Percentiles rank a stretch among this genome's conserved stretches.
Conservation (phyloP, 2,888 invertebrate genomes). For the Thumatha senex region DNA sequence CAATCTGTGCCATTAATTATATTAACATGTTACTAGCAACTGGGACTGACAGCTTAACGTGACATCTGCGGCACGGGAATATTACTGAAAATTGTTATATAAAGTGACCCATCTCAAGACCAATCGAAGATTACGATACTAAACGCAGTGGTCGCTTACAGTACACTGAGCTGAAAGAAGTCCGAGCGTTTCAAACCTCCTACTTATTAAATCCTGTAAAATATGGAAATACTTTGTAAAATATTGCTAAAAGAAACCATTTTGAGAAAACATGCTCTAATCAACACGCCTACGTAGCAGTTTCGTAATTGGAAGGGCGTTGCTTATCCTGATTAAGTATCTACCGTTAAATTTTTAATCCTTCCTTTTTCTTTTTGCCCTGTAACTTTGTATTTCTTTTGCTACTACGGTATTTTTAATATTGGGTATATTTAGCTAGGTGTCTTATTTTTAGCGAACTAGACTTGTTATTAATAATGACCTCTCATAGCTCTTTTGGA, state of each 20-base stretch:
- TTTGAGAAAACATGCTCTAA: conserved; percentile 7
- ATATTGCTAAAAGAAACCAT: conserved; percentile 4
- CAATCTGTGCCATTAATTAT: too few species aligned
- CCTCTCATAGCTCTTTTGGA: too few species aligned
- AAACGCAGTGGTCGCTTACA: too few species aligned
- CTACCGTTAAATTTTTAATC: conserved; percentile 6
- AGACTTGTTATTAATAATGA: too few species aligned
- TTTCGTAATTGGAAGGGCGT: not conserved
- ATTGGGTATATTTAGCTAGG: not conserved
- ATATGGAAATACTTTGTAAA: not conserved
- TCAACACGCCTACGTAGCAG: conserved; percentile 6
- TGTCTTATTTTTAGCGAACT: not conserved
- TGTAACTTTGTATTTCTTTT: not conserved
- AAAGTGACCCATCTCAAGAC: too few species aligned
- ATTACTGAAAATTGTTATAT: too few species aligned
- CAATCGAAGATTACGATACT: too few species aligned
- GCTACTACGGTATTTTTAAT: not conserved
- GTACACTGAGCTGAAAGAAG: conserved; percentile 15
- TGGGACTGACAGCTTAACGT: too few species aligned
- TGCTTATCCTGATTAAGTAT: conserved; percentile 8
- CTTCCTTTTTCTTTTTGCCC: not conserved
- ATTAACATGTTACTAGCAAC: too few species aligned
- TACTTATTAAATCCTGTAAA: too few species aligned
- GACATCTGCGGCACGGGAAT: too few species aligned
- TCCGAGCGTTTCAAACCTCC: too few species aligned